Evolutionary conservation across 2,113 vertebrate genomes (phyloP), one percentile per base, ranked within the genome.

Genomic region (Tonatia bakeri): DNA sequence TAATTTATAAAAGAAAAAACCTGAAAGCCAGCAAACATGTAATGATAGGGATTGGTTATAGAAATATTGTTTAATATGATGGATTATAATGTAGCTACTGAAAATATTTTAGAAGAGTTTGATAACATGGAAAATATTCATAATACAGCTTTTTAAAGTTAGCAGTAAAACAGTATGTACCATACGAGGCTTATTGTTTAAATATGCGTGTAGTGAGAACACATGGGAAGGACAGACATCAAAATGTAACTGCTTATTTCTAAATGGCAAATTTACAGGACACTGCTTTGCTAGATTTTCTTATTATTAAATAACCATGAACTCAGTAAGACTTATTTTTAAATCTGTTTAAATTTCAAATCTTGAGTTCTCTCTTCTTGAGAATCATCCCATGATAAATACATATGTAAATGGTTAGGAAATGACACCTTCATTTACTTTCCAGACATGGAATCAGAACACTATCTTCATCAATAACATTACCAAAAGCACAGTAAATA

Each of bases 91-190:
- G 26, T 10, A 77, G 73, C 26, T 90, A 65, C 17, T 84, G 73
- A 90, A 86, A 88, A 59, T 94, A 79, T 36, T 84, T 90, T 64
- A 80, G 65, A 83, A 85, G 36, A 82, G 47, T n/a, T 90, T 83
- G 77, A 87, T 28, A 73, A 83, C 8, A 80, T 33, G 40, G 33
- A 80, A 91, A 88, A 17, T 38, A 73, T 84, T 52, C 26, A 76
- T 47, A 83, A 83, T 64, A 64, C 3, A 43, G 26, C 26, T 86
- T 91, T 87, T 31, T 47, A 88, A 86, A 61, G 19, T 16, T 45
- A 24, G 45, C 31, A 47, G 26, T 89, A 72, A 50, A 94, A 94
- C 4, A 94, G 38, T 24, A 75, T 31, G 43, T 50, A 87, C 0
- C 45, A 1, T 9, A 61, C 36, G 59, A 91, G 14, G 45, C 3